These are phyloP conservation scores for Bombus waltoni DNA, from an alignment of 1,140 invertebrate species.

Conservation along the genomic window DNA sequence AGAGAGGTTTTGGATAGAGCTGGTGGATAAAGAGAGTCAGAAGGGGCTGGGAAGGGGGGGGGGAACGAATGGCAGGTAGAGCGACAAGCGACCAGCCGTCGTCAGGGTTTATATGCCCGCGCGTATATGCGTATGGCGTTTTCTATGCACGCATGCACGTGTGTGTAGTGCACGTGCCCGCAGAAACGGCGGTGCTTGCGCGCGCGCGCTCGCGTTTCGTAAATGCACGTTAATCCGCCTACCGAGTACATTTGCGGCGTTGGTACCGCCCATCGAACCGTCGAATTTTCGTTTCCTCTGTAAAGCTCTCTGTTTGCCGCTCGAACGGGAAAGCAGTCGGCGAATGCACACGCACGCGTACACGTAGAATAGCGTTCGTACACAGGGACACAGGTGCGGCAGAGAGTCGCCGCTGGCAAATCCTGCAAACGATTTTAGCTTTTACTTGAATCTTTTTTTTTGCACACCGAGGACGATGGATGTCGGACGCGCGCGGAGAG, in stretches of 20 bases:
- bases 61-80: conserved; percentile 55
- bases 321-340: conserved; percentile 59
- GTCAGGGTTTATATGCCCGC: conserved; percentile 42
- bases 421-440: conserved; percentile 64
- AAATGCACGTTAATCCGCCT: conserved; percentile 71
- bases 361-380: not conserved
- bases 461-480: not conserved
- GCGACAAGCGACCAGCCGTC: conserved; percentile 44
- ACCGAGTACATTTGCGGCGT: conserved; percentile 67
- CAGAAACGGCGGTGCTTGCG: not conserved
- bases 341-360: conserved; percentile 10
- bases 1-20: conserved; percentile 47
- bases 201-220: conserved; percentile 56
- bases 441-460: conserved; percentile 45
- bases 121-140: not conserved
- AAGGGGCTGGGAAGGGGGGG: not conserved
- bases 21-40: conserved; percentile 43
- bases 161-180: not conserved
- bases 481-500: not conserved
- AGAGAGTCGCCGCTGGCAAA: conserved; percentile 44
- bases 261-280: conserved; percentile 62
- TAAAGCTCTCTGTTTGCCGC: conserved; percentile 55
- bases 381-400: conserved; percentile 5
- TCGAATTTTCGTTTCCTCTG: conserved; percentile 67
- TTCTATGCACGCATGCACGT: not conserved